Evolutionary conservation across 2,888 invertebrate species (phyloP).

Genomic region (Formica aserva): DNA sequence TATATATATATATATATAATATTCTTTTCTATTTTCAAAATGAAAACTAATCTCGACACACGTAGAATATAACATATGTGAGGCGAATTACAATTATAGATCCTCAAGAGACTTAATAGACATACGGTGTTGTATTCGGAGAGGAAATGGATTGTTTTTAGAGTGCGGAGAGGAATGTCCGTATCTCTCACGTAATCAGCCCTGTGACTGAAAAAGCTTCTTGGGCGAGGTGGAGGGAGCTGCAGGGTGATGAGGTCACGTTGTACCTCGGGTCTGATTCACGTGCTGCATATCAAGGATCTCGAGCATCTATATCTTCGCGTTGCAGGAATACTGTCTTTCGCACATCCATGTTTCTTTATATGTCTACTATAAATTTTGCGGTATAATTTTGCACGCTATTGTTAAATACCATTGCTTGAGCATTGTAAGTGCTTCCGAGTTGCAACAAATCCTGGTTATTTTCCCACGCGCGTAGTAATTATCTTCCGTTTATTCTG

Average conservation of each 20-base stretch:
- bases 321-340: conserved; percentile 19
- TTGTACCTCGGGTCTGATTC: conserved; percentile 64
- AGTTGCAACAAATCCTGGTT: not conserved
- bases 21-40: not conserved
- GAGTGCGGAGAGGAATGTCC: conserved; percentile 13
- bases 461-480: not conserved
- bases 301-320: conserved; percentile 26
- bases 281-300: conserved; percentile 69
- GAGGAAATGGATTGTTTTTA: conserved; percentile 41
- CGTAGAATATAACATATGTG: not conserved
- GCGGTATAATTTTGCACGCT: not conserved
- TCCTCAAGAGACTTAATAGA: not conserved
- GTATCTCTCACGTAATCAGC: conserved; percentile 53
- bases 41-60: not conserved
- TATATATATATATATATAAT: not conserved
- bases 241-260: conserved; percentile 71
- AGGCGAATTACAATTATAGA: conserved; percentile 1
- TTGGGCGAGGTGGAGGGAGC: conserved; percentile 12
- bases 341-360: conserved; percentile 38
- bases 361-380: conserved; percentile 37
- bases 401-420: not conserved
- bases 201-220: conserved; percentile 57
- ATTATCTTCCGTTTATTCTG: not conserved
- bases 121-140: not conserved
- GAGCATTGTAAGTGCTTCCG: not conserved